Conservation (phyloP, 2,797 vertebrate genomes). For the Scyliorhinus canicula region DNA sequence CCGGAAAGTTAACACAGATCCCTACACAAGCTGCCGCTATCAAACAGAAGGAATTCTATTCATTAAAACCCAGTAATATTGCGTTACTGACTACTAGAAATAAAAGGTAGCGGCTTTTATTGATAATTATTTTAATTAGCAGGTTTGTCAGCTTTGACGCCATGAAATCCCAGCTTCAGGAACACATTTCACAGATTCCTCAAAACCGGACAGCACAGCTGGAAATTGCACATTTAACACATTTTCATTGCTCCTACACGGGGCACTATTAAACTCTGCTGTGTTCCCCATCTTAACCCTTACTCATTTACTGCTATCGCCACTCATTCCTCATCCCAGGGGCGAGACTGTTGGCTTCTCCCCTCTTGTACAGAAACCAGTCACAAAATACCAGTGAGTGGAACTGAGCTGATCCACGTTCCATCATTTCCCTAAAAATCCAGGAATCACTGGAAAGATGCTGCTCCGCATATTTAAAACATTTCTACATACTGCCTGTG, state of each 20-base stretch:
- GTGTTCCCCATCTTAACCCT: neutral
- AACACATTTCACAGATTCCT: neutral
- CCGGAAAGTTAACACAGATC: neutral
- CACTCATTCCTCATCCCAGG: neutral
- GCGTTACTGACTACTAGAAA: neutral
- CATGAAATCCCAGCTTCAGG: too few relatives aligned
- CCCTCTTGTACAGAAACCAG: neutral
- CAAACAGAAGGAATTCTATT: neutral
- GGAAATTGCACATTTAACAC: neutral
- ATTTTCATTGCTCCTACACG: neutral
- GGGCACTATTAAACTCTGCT: neutral
- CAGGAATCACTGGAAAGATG: neutral
- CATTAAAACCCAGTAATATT: neutral
- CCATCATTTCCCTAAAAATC: neutral
- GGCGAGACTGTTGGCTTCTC: too few relatives aligned
- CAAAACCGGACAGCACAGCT: neutral
- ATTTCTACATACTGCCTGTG: neutral
- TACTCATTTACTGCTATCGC: neutral
- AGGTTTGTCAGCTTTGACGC: too few relatives aligned
- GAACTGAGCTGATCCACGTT: neutral
- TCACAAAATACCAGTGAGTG: neutral
- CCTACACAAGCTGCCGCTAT: neutral
- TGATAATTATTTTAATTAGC: constrained; percentile 19
- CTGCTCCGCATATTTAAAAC: neutral
- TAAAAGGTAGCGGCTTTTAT: neutral